Percentiles rank a stretch among this genome's conserved stretches.
These are phyloP conservation scores for Oxytorus armatus DNA, from an alignment of 2,888 invertebrate genomes.

Conservation along the genomic window DNA sequence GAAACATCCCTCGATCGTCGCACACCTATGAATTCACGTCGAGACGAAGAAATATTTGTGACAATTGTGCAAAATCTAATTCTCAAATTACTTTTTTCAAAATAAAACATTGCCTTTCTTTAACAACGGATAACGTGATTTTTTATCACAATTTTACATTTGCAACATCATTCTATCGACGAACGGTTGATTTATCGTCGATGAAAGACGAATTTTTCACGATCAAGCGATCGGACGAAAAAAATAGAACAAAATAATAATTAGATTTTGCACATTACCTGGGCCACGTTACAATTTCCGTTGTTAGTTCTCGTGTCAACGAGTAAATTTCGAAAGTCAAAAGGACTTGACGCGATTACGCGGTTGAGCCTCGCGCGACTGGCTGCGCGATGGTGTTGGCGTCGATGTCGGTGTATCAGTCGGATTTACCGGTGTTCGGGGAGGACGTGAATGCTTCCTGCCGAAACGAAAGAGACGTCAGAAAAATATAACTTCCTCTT, in stretches of 20 bases:
- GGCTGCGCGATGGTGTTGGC: conserved; percentile 77
- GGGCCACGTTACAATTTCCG: background rate
- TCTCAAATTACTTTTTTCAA: conserved; percentile 17
- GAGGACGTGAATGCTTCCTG: conserved; percentile 80
- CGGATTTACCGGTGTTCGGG: conserved; percentile 73
- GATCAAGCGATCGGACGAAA: background rate
- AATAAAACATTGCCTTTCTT: conserved; percentile 21
- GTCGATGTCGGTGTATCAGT: conserved; percentile 74
- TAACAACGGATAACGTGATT: conserved; percentile 20
- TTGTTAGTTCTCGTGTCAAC: conserved; percentile 55
- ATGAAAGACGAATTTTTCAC: background rate
- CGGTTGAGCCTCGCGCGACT: conserved; percentile 78
- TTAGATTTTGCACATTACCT: conserved; percentile 47
- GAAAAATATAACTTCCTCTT: conserved; percentile 90
- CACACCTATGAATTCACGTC: conserved; percentile 2
- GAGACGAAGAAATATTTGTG: conserved; percentile 22
- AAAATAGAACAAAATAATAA: conserved; percentile 1
- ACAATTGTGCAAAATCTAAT: conserved; percentile 35
- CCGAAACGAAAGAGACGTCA: conserved; percentile 86
- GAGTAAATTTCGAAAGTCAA: conserved; percentile 79
- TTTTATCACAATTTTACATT: conserved; percentile 19
- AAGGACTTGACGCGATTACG: conserved; percentile 83
- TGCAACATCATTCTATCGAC: background rate
- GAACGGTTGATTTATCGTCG: background rate
- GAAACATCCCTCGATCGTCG: background rate